These are phyloP conservation scores for Limnothrissa miodon DNA, from an alignment of 2,113 vertebrate genomes.

Conservation along the genomic window DNA sequence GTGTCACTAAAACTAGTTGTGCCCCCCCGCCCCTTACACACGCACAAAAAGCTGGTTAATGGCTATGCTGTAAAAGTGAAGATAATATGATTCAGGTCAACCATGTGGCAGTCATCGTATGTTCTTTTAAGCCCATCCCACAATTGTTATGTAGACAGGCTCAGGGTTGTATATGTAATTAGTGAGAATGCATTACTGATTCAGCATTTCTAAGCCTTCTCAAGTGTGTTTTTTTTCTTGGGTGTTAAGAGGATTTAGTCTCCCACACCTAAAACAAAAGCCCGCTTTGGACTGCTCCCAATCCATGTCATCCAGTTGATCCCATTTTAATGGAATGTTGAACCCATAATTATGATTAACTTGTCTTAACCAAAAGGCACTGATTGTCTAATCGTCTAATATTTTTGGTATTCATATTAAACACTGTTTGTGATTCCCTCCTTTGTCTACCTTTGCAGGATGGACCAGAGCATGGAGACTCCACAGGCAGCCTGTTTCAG, in stretches of 20 bases:
- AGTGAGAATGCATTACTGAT: background rate
- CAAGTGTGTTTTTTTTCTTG: background rate
- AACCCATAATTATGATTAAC: background rate
- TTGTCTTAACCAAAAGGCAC: background rate
- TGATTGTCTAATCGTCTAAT: background rate
- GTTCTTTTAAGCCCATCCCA: background rate
- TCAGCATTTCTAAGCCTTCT: background rate
- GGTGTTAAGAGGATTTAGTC: background rate
- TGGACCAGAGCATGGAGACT: background rate
- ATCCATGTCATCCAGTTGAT: background rate
- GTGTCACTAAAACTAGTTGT: too few species aligned
- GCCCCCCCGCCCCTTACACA: too few species aligned
- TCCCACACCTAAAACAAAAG: background rate
- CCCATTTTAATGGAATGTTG: background rate
- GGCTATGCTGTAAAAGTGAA: background rate
- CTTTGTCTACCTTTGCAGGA: background rate
- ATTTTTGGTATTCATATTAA: background rate
- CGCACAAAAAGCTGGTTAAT: background rate
- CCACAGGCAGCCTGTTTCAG: background rate
- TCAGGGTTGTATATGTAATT: background rate
- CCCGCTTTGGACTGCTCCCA: background rate
- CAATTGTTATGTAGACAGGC: background rate
- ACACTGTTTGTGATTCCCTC: background rate
- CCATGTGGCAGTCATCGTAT: background rate
- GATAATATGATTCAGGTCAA: background rate